These are phyloP conservation scores for Papilio helenus DNA, from an alignment of 1,140 invertebrate species.

Conservation along the genomic window DNA sequence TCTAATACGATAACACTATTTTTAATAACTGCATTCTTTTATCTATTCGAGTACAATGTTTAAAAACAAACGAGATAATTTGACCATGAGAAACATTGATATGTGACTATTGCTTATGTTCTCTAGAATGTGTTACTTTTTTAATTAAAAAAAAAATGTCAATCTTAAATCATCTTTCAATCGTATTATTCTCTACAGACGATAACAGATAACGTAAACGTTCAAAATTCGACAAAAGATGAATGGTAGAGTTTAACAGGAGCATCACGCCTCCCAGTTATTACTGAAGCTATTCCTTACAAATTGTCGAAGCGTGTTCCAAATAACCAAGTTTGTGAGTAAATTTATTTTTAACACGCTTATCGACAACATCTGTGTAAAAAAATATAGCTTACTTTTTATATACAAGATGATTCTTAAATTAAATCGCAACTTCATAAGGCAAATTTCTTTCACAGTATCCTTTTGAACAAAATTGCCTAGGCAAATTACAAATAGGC, in stretches of 20 bases:
- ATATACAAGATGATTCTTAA: not conserved
- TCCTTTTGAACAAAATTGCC: not conserved
- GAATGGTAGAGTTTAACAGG: not conserved
- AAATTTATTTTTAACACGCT: slow-evolving; percentile 18
- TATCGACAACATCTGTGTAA: not conserved
- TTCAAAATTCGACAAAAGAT: slow-evolving; percentile 29
- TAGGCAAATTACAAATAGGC: not conserved
- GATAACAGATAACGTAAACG: not conserved
- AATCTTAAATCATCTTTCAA: not conserved
- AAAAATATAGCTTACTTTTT: not conserved
- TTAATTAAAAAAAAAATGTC: no score
- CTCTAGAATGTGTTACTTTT: no score
- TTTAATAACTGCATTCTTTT: not conserved
- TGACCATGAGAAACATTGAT: no score
- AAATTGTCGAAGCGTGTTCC: slow-evolving; percentile 26
- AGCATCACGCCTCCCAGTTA: not conserved
- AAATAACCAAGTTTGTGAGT: slow-evolving; percentile 10
- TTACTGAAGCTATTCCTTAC: slow-evolving; percentile 18
- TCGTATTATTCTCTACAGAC: not conserved
- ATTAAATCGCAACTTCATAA: not conserved
- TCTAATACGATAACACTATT: not conserved
- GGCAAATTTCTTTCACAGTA: no score
- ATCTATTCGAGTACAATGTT: not conserved
- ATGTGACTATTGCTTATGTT: no score
- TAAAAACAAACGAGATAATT: not conserved